These are phyloP conservation scores for Alligator sinensis DNA, from an alignment of 2,113 vertebrate species.

Conservation along the genomic window DNA sequence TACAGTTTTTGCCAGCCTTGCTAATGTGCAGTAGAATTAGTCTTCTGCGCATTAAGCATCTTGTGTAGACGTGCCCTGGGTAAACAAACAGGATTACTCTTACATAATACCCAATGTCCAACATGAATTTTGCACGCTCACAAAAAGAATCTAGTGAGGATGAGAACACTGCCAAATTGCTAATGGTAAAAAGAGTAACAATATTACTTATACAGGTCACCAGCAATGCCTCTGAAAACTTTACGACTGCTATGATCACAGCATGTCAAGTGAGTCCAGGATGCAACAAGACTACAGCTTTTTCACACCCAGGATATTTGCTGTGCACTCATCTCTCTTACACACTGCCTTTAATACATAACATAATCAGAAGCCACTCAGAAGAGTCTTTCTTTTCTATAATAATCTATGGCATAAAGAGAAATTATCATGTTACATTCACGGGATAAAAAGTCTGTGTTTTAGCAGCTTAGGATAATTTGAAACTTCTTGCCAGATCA, in stretches of 20 bases:
- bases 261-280: not conserved
- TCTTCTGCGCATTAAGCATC: not conserved
- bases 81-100: not conserved
- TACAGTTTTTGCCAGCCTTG: no score
- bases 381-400: not conserved
- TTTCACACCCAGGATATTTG: not conserved
- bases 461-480: constrained; percentile 18
- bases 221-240: not conserved
- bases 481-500: not conserved
- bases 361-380: not conserved
- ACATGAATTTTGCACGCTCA: not conserved
- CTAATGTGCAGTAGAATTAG: no score
- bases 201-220: not conserved
- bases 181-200: not conserved
- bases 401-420: not conserved
- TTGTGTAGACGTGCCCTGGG: not conserved
- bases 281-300: not conserved
- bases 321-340: rapidly evolving
- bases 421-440: not conserved
- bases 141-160: not conserved
- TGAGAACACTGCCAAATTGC: not conserved
- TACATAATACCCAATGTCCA: not conserved
- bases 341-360: not conserved
- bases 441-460: not conserved
- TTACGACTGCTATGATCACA: not conserved